Base-by-base conservation (phyloP, 2,888 invertebrate species). In the Alviniconcha strummeri region DNA sequence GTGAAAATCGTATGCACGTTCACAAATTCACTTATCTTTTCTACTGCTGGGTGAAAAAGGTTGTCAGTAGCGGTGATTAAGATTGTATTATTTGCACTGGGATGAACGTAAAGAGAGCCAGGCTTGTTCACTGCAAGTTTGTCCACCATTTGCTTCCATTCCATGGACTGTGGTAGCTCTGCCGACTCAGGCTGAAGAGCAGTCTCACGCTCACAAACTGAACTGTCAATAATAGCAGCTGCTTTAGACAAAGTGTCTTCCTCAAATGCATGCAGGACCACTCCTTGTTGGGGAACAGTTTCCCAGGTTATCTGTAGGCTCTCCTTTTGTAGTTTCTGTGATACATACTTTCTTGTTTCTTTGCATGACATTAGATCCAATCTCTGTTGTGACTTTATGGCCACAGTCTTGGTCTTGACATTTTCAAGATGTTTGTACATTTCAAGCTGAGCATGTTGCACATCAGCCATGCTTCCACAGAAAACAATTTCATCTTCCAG, bases 11-110 rank as follows among this genome's bases (percentile, higher is more conserved):
- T 85, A 81, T 88, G 86, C 7, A 74, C 60, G 13, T 72, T 64
- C 11, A 89, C 57, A 72, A 87, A 89, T 15, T 67, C 82, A 55
- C 80, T 77, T 8, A 88, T 54, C 15, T 80, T 77, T 55, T 84
- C 85, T 71, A 82, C 17, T 5, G 84, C 64, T 1, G 13, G 57
- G 52, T 80, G 52, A 8, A 80, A 56, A 19, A 83, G 77, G 78
- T 60, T 77, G 17, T 80, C 84, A 19, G 57, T 76, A 36, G 76
- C 77, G 6, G 78, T 64, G 56, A 84, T 60, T 4, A 74, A 81
- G 11, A 84, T 4, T 60, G 15, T 82, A 36, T 9, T 9, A 56
- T 5, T 64, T 52, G 36, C 74, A 15, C 7, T 74, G 77, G 55
- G 74, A 52, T 5, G 72, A 67, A 5, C 55, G 82, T 17, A 85